Base-by-base conservation (phyloP, 2,113 vertebrate genomes). In the Callopanchax toddi region DNA sequence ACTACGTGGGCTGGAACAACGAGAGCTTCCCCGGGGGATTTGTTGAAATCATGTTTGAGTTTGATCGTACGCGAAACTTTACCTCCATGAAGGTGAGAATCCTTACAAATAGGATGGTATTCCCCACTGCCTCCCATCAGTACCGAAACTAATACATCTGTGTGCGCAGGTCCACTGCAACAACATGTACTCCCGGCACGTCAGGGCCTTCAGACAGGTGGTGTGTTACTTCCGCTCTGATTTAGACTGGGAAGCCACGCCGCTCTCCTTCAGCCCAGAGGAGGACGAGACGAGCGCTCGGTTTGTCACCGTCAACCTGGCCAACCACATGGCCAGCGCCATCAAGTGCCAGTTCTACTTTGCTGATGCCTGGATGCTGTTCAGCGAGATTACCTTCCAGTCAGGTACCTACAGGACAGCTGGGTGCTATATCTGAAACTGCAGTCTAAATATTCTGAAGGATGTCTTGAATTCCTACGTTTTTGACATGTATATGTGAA, bases 371-470 rank as follows among this genome's bases (percentile, higher is more conserved):
- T 99, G 97, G 97, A 95, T 99, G 94, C 91, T 99, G 94, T 98
- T 99, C 92, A 99, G 97, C 4, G 97, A 99, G 88, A 96, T 99
- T 89, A 98, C 96, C 71, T 99, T 99, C 85, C 96, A 99, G 85
- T 99, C 97, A 81, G 97, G 97, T 99, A 79, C 0, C 88, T 29
- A 42, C 32, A 11, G 3, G 26, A 42, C 10, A 60, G 20, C 25
- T 36, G 25, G 21, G 2, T 20, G 17, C 12, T 22, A 4, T 3
- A 37, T 13, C 36, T 37, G 36, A 37, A 37, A 37, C 36, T 37
- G 29, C 36, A 37, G 36, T 13, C 8, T 32, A n/a, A n/a, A n/a
- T n/a, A n/a, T n/a, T n/a, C n/a, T n/a, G n/a, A n/a, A n/a, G n/a
- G n/a, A n/a, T n/a, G n/a, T n/a, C n/a, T n/a, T n/a, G n/a, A n/a